Conservation (phyloP, 2,113 vertebrate species). For the Mustelus asterias region DNA sequence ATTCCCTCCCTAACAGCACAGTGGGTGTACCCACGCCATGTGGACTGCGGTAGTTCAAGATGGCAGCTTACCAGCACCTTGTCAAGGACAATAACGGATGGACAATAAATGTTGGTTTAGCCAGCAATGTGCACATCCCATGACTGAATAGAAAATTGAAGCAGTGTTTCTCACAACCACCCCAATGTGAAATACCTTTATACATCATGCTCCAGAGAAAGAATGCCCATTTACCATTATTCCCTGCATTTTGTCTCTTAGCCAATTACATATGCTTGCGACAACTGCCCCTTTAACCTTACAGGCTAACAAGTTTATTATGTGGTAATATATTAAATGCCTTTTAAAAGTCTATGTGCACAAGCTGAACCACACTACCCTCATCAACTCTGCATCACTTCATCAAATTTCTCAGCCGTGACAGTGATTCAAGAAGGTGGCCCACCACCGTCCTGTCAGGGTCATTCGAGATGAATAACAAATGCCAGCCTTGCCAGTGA, state of each 20-base stretch:
- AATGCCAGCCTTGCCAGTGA: background rate
- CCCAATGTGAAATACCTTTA: background rate
- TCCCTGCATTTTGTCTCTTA: background rate
- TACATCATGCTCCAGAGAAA: background rate
- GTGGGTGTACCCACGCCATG: too few relatives aligned
- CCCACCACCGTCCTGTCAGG: background rate
- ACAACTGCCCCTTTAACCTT: background rate
- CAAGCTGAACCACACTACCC: background rate
- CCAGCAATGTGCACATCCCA: too few relatives aligned
- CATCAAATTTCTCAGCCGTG: background rate
- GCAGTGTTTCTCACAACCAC: background rate
- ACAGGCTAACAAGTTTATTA: background rate
- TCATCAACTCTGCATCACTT: background rate
- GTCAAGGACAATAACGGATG: too few relatives aligned
- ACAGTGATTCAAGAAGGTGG: background rate
- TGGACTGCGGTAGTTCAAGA: too few relatives aligned
- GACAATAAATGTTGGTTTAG: too few relatives aligned
- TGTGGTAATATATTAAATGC: background rate
- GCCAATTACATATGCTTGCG: background rate
- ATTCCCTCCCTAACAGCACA: too few relatives aligned
- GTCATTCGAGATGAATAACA: background rate
- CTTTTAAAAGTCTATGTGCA: background rate
- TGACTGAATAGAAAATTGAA: background rate
- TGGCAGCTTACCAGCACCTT: too few relatives aligned
- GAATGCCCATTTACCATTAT: background rate